These are phyloP conservation scores for Palythoa grandis DNA, from an alignment of 92 coral and sea anemone genomes.

Conservation along the genomic window DNA sequence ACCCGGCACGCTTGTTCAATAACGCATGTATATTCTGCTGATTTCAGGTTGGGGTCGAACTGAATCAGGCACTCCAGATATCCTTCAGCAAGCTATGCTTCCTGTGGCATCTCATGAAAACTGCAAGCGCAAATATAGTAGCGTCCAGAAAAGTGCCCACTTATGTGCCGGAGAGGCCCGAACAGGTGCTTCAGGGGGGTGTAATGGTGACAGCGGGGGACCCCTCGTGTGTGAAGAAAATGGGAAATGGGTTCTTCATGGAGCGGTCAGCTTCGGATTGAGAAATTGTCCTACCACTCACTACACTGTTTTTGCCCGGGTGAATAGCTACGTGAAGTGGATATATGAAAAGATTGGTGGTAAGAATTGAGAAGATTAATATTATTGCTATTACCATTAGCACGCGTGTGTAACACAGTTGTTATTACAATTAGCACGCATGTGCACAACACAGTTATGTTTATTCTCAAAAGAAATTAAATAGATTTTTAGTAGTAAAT, in stretches of 20 bases:
- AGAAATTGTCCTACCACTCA: slow-evolving; percentile 75
- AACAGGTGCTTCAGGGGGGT: slow-evolving; percentile 77
- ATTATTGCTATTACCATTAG: no score
- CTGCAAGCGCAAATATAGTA: slow-evolving; percentile 56
- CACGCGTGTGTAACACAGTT: no score
- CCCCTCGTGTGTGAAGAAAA: slow-evolving; percentile 75
- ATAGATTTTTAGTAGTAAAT: no score
- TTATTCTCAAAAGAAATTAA: no score
- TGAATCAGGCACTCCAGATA: slow-evolving; percentile 56
- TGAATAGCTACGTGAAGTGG: slow-evolving; percentile 66
- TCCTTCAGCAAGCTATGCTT: slow-evolving; percentile 72
- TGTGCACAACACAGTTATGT: no score
- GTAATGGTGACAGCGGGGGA: slow-evolving; percentile 83
- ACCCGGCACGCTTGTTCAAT: no score
- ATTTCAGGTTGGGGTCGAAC: slow-evolving; percentile 77
- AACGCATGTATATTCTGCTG: no score
- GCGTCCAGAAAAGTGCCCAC: slow-evolving; percentile 48
- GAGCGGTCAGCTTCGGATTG: slow-evolving; percentile 77
- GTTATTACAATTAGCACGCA: no score
- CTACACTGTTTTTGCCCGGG: slow-evolving; percentile 79
- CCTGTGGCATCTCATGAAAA: slow-evolving; percentile 59
- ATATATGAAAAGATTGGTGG: slow-evolving; percentile 62
- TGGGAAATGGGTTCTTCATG: slow-evolving; percentile 78
- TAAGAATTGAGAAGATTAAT: neutral
- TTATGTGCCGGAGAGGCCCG: slow-evolving; percentile 78